phyloP scores from a whole-genome alignment of 2,113 vertebrate genomes.

The Spea bombifrons region DNA sequence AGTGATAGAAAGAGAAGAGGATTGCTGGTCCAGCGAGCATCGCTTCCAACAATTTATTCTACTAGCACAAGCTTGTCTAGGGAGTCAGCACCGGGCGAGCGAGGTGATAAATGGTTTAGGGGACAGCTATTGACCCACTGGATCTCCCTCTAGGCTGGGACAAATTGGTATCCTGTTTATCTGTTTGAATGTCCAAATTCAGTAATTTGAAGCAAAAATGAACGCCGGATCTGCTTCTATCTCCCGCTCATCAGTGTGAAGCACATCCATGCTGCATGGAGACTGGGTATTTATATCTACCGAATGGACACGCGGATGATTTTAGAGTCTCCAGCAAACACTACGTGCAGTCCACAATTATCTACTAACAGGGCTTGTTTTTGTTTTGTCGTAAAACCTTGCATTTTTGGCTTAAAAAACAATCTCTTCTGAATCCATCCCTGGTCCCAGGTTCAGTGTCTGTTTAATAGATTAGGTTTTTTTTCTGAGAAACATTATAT shows the following conservation, averaged over 20 bases:
- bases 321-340: too few relatives aligned
- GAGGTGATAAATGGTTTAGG: conserved; percentile 49
- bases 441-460: too few relatives aligned
- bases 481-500: too few relatives aligned
- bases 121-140: conserved; percentile 29
- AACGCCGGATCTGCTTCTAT: conserved; percentile 31
- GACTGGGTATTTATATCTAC: not conserved
- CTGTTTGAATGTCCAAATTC: conserved; percentile 50
- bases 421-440: too few relatives aligned
- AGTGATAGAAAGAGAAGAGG: not conserved
- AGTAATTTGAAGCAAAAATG: conserved; percentile 37
- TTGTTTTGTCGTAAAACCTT: too few relatives aligned
- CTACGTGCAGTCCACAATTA: too few relatives aligned
- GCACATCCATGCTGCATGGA: not conserved
- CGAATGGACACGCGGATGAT: too few relatives aligned
- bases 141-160: conserved; percentile 33
- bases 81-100: conserved; percentile 41
- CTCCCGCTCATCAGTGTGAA: conserved; percentile 25
- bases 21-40: conserved; percentile 6
- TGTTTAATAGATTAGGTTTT: too few relatives aligned
- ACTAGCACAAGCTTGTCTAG: conserved; percentile 28
- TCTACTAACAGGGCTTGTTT: too few relatives aligned
- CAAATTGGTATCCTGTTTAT: conserved; percentile 46
- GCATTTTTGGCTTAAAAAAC: too few relatives aligned
- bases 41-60: not conserved